phyloP scores from a whole-genome alignment of 2,797 vertebrate species.

The Heteromormyrus szaboi region DNA sequence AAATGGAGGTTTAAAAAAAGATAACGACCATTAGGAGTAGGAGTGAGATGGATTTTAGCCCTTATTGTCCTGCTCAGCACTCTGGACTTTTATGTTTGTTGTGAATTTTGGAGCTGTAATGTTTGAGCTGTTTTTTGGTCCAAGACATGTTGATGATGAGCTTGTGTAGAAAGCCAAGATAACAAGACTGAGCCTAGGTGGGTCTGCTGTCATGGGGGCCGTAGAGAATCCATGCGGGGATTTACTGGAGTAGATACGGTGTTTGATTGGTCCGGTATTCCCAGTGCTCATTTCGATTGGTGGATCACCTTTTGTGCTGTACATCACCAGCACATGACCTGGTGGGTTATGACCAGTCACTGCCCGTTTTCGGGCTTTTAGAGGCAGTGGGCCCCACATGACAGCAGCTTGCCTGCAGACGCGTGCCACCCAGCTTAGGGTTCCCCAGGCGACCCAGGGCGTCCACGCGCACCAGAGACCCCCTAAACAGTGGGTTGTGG shows the following conservation, averaged over 20 bases:
- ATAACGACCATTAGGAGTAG: background rate
- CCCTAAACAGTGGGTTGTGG: background rate
- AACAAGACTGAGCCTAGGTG: slow-evolving; percentile 25
- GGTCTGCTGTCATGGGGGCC: slow-evolving; percentile 54
- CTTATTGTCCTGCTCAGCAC: slow-evolving; percentile 39
- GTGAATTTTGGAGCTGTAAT: slow-evolving; percentile 37
- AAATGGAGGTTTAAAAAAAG: background rate
- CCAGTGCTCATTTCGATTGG: background rate
- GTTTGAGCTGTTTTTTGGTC: slow-evolving; percentile 37
- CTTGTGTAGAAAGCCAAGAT: slow-evolving; percentile 40
- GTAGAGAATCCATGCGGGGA: slow-evolving; percentile 13
- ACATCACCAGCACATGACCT: background rate
- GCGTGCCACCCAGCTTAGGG: slow-evolving; percentile 52
- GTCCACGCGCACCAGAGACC: background rate
- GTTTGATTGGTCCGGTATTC: slow-evolving; percentile 16
- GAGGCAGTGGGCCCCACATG: background rate
- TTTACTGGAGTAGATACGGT: slow-evolving; percentile 15
- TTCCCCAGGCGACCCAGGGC: background rate
- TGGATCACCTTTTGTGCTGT: background rate
- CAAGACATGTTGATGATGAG: slow-evolving; percentile 44
- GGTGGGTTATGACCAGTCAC: background rate
- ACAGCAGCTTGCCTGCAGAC: slow-evolving; percentile 39
- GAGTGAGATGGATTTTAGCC: background rate
- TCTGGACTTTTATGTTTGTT: slow-evolving; percentile 58
- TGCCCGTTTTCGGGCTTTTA: background rate